Base-by-base conservation (phyloP, 2,797 vertebrate genomes). In the Apogon hyalosoma region DNA sequence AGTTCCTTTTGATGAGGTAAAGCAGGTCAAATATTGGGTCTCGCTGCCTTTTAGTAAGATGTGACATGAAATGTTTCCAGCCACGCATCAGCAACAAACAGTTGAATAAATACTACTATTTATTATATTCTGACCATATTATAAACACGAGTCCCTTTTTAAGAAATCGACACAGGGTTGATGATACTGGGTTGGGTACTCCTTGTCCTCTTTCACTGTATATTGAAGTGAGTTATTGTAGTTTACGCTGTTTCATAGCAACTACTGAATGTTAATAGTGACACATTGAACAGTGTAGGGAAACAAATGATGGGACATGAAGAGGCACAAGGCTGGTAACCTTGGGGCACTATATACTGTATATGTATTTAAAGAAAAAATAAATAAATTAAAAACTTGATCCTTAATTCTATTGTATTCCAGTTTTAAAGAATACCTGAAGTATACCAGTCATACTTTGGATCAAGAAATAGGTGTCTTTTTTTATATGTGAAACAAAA, bases 251-350 rank as follows among this genome's bases (percentile, higher is more conserved):
- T 87, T 69, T 80, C 69, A 79, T 68, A 77, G 79, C 85, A 90
- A 90, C 90, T 91, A 91, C 90, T 92, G 91, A 91, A 89, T 87
- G 84, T 92, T 87, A 74, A 80, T 49, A 74, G 71, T 66, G 87
- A 80, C 80, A 72, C 33, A 52, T 56, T 76, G 75, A 79, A 80
- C 79, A 72, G 81, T 79, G 80, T 68, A 28, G 57, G 52, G 66
- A 68, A 75, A 76, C 56, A 59, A 69, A 79, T 57, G 64, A 69
- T 33, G 43, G 60, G 15, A 51, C 56, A 79, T 58, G 62, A 88
- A 85, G 65, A 83, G 83, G 79, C 77, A 75, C 80, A 71, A 82
- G 71, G 80, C 84, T 79, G 81, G 75, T 76, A 75, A 82, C 80
- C 65, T 82, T 71, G 60, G 50, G 58, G 38, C 71, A 66, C 52